These are phyloP conservation scores for Carollia perspicillata DNA, from an alignment of 2,113 vertebrate species.

Conservation along the genomic window DNA sequence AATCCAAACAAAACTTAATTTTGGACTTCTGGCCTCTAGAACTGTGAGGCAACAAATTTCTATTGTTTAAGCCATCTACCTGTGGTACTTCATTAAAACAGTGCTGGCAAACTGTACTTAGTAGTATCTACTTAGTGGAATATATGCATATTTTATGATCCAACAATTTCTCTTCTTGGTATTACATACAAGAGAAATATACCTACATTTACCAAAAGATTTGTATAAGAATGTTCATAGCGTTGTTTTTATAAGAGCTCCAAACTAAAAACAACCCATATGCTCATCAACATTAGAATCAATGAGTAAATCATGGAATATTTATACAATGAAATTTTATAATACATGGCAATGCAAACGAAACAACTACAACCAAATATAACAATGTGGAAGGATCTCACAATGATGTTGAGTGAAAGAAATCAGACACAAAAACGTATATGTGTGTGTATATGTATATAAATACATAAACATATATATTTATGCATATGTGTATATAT, in stretches of 20 bases:
- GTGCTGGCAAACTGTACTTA: not conserved
- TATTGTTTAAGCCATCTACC: not conserved
- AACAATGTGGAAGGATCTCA: not conserved
- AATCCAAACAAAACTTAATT: not conserved
- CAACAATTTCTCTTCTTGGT: not conserved
- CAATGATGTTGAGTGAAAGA: not conserved
- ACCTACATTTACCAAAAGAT: not conserved
- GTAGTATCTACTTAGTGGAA: not conserved
- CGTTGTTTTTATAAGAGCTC: not conserved
- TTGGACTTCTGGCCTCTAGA: not conserved
- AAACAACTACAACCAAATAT: not conserved
- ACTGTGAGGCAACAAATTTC: not conserved
- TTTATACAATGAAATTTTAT: not conserved
- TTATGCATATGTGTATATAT: no score
- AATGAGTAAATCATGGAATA: not conserved
- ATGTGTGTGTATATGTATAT: no score
- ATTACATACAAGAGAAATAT: not conserved
- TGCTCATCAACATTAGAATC: not conserved
- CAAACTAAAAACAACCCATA: slow-evolving; percentile 6
- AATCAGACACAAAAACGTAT: not conserved
- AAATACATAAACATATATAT: no score
- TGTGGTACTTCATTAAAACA: not conserved
- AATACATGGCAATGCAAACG: not conserved
- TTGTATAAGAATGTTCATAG: not conserved
- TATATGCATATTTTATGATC: not conserved